Evolutionary conservation across 53 echinoderm and acorn worm species (phyloP).

Genomic region (Zoroaster sp.): DNA sequence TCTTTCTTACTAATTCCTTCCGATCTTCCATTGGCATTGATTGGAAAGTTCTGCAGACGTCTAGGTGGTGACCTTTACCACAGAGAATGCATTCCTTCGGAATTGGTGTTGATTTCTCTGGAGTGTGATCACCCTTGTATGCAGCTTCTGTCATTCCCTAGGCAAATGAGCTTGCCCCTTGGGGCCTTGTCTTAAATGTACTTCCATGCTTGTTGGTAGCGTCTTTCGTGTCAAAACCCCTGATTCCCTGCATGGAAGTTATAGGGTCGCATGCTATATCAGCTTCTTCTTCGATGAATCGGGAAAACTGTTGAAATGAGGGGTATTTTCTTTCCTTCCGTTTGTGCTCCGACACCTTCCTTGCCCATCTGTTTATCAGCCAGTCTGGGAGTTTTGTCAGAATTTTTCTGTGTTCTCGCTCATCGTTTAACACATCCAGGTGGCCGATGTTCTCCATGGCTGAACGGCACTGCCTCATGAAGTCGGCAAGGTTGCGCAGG

Average conservation of each 20-base stretch:
- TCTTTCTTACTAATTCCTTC: conserved; percentile 18
- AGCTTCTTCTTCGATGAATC: conserved; percentile 8
- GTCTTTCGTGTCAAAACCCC: not conserved
- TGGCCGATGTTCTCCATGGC: conserved; percentile 44
- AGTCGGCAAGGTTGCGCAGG: conserved; percentile 40
- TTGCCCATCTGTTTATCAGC: not conserved
- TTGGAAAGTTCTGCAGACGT: conserved; percentile 8
- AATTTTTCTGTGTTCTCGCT: conserved; percentile 35
- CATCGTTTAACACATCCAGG: conserved; percentile 20
- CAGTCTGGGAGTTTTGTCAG: conserved; percentile 37
- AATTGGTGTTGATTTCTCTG: not conserved
- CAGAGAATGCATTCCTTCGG: not conserved
- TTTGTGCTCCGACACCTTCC: not conserved
- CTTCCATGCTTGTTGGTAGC: not conserved
- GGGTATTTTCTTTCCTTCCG: not conserved
- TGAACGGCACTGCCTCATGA: conserved; percentile 17
- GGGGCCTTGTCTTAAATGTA: not conserved
- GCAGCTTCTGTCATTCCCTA: not conserved
- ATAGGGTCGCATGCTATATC: conserved; percentile 10
- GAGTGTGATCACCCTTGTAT: not conserved
- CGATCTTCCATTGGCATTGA: not conserved
- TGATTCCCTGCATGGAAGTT: not conserved
- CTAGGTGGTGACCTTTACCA: conserved; percentile 24
- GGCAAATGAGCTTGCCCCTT: not conserved
- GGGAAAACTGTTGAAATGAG: conserved; percentile 1